Conservation (phyloP, 2,113 vertebrate genomes). For the Neolamprologus caudopunctatus region DNA sequence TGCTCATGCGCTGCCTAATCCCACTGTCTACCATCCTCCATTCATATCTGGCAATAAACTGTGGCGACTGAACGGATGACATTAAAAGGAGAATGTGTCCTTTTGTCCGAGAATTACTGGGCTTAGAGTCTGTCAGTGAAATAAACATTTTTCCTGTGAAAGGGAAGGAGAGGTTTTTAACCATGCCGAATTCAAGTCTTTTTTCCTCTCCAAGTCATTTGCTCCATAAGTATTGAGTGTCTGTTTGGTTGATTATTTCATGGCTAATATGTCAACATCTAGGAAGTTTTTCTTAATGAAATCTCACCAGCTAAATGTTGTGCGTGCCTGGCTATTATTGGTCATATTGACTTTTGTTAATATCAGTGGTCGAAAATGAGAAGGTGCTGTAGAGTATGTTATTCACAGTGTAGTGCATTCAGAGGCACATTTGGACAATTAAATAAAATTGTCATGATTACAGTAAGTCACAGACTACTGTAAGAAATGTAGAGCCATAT, state of each 20-base stretch:
- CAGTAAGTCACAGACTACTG: neutral
- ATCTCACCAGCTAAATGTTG: neutral
- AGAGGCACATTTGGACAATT: neutral
- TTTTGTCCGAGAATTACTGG: neutral
- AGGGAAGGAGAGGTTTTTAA: neutral
- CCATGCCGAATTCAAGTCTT: neutral
- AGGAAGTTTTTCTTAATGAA: neutral
- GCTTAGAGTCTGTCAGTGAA: neutral
- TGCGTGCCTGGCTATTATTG: neutral
- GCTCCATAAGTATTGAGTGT: neutral
- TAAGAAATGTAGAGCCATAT: neutral
- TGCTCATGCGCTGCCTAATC: neutral
- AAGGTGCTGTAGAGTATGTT: neutral
- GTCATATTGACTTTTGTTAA: neutral
- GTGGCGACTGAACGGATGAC: slow-evolving; percentile 19
- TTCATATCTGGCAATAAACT: slow-evolving; percentile 22
- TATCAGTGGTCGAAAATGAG: neutral
- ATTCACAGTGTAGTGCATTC: neutral
- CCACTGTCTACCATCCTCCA: neutral
- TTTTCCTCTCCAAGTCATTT: neutral
- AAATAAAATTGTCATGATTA: neutral
- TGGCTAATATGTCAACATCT: neutral
- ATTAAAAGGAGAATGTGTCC: slow-evolving; percentile 46
- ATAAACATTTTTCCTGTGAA: neutral
- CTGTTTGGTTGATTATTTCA: neutral